Evolutionary conservation across 1,140 invertebrate genomes (phyloP).

Genomic region (Caenorhabditis latens): DNA sequence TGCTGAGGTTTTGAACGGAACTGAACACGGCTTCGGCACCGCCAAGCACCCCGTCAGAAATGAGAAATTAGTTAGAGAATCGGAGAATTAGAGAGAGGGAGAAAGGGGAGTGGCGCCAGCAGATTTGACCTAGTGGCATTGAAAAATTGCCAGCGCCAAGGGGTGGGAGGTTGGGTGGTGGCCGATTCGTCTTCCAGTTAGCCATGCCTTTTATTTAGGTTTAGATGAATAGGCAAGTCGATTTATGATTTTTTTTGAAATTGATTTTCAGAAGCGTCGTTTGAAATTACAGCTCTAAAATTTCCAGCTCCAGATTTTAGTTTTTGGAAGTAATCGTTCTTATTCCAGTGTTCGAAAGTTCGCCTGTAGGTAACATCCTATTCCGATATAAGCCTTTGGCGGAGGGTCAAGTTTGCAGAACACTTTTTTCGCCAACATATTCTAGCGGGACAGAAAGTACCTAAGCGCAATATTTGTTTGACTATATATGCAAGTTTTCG

Average conservation of each 20-base stretch:
- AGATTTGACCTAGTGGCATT: constrained; percentile 52
- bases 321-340: too few relatives aligned
- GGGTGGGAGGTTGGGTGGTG: neutral
- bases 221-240: too few relatives aligned
- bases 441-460: neutral
- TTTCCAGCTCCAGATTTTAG: too few relatives aligned
- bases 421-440: neutral
- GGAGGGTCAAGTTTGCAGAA: constrained; percentile 46
- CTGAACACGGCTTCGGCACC: neutral
- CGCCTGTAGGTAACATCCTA: too few relatives aligned
- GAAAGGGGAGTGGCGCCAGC: neutral
- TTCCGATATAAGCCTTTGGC: neutral
- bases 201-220: constrained; percentile 36
- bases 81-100: constrained; percentile 4
- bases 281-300: too few relatives aligned
- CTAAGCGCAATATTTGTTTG: constrained; percentile 33
- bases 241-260: too few relatives aligned
- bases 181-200: constrained; percentile 51
- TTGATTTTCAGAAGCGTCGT: too few relatives aligned
- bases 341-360: too few relatives aligned
- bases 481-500: constrained; percentile 26
- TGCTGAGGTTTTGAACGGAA: constrained; percentile 22
- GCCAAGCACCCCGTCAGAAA: constrained; percentile 48
- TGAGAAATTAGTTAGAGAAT: constrained; percentile 41
- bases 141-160: constrained; percentile 28